These are phyloP conservation scores for Amazona vittata DNA, from an alignment of 2,113 vertebrate species.

Conservation along the genomic window DNA sequence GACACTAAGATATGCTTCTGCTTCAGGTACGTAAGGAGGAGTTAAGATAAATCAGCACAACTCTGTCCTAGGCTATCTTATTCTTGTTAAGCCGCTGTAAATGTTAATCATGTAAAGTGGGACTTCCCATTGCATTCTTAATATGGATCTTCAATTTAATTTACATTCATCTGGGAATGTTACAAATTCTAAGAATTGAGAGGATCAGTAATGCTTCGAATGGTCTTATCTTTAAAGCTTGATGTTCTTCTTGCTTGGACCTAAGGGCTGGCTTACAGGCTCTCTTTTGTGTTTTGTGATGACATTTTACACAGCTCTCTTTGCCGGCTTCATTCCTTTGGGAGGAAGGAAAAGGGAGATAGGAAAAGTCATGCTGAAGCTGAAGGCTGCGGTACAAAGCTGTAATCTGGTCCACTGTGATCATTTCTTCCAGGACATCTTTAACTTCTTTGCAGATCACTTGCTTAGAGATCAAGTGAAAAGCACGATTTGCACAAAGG, in stretches of 20 bases:
- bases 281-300: not conserved
- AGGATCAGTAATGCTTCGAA: not conserved
- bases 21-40: not conserved
- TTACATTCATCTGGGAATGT: not conserved
- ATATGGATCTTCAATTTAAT: slow-evolving; percentile 14
- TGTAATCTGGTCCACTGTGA: not conserved
- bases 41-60: not conserved
- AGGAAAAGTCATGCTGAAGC: not conserved
- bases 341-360: not conserved
- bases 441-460: not conserved
- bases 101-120: not conserved
- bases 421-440: not conserved
- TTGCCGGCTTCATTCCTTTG: not conserved
- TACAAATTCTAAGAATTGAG: not conserved
- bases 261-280: not conserved
- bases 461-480: not conserved
- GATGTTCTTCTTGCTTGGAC: not conserved
- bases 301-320: not conserved
- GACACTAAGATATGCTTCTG: not conserved
- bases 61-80: not conserved
- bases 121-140: slow-evolving; percentile 23
- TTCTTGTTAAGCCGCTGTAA: not conserved
- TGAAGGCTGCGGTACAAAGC: not conserved
- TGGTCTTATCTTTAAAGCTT: not conserved
- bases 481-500: not conserved